These are phyloP conservation scores for Varanus komodoensis DNA, from an alignment of 2,113 vertebrate species.

Conservation along the genomic window DNA sequence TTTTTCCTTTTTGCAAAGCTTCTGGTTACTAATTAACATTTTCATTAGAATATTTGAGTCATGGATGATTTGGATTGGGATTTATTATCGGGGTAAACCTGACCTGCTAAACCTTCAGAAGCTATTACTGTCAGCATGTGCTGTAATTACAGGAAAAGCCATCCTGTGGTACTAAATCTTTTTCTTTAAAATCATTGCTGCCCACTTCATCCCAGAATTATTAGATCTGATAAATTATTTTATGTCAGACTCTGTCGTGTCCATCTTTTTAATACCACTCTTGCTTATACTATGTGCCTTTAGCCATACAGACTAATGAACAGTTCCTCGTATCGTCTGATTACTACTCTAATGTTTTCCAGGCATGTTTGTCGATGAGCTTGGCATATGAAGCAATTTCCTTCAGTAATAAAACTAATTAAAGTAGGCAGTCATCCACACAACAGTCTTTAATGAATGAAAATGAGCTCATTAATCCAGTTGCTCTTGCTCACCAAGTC, in stretches of 20 bases:
- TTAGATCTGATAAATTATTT: constrained; percentile 61
- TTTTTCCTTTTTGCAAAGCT: constrained; percentile 25
- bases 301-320: constrained; percentile 72
- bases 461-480: constrained; percentile 82
- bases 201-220: constrained; percentile 58
- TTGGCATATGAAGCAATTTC: constrained; percentile 82
- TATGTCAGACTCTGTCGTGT: constrained; percentile 42
- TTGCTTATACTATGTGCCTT: constrained; percentile 67
- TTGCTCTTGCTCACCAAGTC: constrained; percentile 50
- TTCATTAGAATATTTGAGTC: constrained; percentile 64
- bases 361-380: constrained; percentile 75
- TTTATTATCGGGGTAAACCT: constrained; percentile 65
- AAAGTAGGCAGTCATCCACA: constrained; percentile 80
- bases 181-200: constrained; percentile 45
- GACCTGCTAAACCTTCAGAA: constrained; percentile 62
- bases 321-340: constrained; percentile 70
- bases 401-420: constrained; percentile 83
- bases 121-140: constrained; percentile 65
- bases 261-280: constrained; percentile 61
- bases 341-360: constrained; percentile 76
- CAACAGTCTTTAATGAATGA: constrained; percentile 81
- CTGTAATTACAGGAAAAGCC: constrained; percentile 56
- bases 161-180: constrained; percentile 34
- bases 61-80: constrained; percentile 59
- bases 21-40: constrained; percentile 64